A percentile compares a stretch with the other conserved stretches of the same genome.
These are phyloP conservation scores for Trissonchulus sp. DNA, from an alignment of 2,888 invertebrate genomes.

Conservation along the genomic window DNA sequence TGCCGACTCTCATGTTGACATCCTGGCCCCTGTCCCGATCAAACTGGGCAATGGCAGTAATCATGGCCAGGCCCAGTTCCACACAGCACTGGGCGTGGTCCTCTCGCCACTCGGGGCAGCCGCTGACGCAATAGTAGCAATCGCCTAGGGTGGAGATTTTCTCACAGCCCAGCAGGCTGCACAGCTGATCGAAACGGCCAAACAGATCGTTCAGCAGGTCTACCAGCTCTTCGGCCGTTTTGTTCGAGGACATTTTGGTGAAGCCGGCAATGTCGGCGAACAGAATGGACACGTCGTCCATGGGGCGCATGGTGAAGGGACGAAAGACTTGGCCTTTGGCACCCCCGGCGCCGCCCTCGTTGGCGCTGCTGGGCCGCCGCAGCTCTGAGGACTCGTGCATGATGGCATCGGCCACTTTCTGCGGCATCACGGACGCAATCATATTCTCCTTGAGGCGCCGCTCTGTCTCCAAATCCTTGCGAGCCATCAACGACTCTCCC, in stretches of 20 bases:
- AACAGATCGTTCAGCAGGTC: conserved; percentile 90
- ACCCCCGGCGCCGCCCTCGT: conserved; percentile 20
- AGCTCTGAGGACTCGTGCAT: conserved; percentile 57
- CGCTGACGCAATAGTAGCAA: conserved; percentile 82
- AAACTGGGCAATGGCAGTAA: conserved; percentile 78
- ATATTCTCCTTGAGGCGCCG: conserved; percentile 90
- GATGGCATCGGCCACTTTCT: conserved; percentile 54
- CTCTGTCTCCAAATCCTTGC: conserved; percentile 82
- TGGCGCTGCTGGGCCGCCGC: conserved; percentile 60
- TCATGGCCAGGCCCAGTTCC: conserved; percentile 93
- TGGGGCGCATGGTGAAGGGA: conserved; percentile 91
- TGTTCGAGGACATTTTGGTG: conserved; percentile 92
- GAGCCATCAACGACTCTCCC: conserved; percentile 81
- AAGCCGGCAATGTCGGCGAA: conserved; percentile 98
- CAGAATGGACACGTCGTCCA: conserved; percentile 90
- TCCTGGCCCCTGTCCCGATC: conserved; percentile 76
- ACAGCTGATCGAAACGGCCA: conserved; percentile 85
- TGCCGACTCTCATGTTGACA: conserved; percentile 86
- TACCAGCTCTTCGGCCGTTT: conserved; percentile 89
- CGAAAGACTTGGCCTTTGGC: conserved; percentile 63
- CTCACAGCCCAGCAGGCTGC: conserved; percentile 80
- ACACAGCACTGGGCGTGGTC: conserved; percentile 93
- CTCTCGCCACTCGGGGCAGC: conserved; percentile 81
- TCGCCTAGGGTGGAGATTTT: conserved; percentile 91
- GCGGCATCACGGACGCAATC: conserved; percentile 96